phyloP scores from a whole-genome alignment of 2,113 vertebrate genomes.

The Toxostoma redivivum region DNA sequence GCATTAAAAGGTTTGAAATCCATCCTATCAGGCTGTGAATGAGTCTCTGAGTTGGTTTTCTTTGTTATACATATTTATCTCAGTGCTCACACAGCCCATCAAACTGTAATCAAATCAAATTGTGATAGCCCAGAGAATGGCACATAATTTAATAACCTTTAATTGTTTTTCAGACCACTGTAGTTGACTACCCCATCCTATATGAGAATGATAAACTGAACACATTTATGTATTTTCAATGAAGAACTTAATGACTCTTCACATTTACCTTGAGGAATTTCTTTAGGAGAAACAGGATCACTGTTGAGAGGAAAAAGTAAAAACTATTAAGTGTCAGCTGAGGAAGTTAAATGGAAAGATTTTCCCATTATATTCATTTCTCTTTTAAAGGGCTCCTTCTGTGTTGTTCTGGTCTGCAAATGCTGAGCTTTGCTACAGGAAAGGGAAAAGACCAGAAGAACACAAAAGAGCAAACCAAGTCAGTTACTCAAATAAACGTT shows the following conservation, averaged over 20 bases:
- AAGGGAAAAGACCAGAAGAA: neutral
- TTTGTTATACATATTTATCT: neutral
- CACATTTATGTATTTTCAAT: rapidly evolving
- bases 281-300: neutral
- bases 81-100: neutral
- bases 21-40: neutral
- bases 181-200: neutral
- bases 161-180: neutral
- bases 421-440: constrained; percentile 24
- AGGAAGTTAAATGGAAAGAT: neutral
- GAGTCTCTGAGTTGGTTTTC: neutral
- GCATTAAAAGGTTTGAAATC: neutral
- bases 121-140: neutral
- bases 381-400: neutral
- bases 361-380: neutral
- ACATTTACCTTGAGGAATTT: constrained; percentile 57
- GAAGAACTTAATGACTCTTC: neutral
- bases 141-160: neutral
- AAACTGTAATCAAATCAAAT: neutral
- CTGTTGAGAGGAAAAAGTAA: neutral
- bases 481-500: neutral
- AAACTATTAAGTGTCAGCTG: neutral
- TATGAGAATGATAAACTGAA: neutral
- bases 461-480: neutral
- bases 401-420: neutral